Base-by-base conservation (phyloP, 2,888 invertebrate genomes). In the Cheilosia vulpina region DNA sequence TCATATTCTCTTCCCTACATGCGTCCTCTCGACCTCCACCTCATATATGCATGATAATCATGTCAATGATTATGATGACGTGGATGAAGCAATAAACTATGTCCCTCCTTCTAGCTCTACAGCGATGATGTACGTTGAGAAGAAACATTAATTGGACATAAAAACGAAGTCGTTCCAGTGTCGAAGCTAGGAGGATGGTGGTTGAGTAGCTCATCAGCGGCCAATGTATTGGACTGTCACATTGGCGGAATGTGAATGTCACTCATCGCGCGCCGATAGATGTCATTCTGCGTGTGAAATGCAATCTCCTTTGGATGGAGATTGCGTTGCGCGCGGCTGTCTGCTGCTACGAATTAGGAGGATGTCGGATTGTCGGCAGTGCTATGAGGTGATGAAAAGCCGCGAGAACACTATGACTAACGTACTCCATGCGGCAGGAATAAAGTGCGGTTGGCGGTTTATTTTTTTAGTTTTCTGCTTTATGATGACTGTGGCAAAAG, bases 111-210 rank as follows among this genome's bases (percentile, higher is more conserved):
- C 38, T 27, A 66, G 50, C 57, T 50, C 66, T n/a, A 60, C 68
- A 66, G 34, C 78, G 52, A 57, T 45, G 73, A 73, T 66, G 31
- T 45, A 78, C 72, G 55, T 72, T 66, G 41, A 78, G 69, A 60
- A 62, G 27, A 31, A 79, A 63, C 79, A 79, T 84, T 79, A 84
- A 84, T 84, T 84, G 84, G 75, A 79, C 79, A 75, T 75, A 79
- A 75, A 82, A 79, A 71, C 43, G 55, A 45, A 79, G 31, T 31
- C 15, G 27, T 52, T 62, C 41, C 63, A 58, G 34, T 11, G 62
- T 34, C 34, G 50, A 34, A n/a, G 31, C 58, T 45, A 53, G 41
- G 31, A 38, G 50, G 50, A 60, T 65, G 58, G 9, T 9, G 19
- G 66, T 34, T 77, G 77, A 82, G 77, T 82, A 82, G 65, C 76